Base-by-base conservation (phyloP, 2,113 vertebrate genomes). In the Nerophis lumbriciformis region DNA sequence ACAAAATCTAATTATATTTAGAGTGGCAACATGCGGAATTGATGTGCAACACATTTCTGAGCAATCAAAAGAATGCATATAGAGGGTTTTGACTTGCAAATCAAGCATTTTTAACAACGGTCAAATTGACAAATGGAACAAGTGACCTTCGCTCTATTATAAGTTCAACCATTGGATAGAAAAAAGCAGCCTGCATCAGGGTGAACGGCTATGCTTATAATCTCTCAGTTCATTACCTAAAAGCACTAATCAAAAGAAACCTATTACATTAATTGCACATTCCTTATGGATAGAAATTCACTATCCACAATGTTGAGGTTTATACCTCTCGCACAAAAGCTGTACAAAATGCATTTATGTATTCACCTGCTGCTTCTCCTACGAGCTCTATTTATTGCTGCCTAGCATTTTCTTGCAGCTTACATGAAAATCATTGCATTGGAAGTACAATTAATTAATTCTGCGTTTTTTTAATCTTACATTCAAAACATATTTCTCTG, bases 1-100 rank as follows among this genome's bases (percentile, higher is more conserved):
- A 67, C 59, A 77, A 67, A 58, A 37, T 8, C 36, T 48, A 8
- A 8, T 69, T 54, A 58, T 63, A 77, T 72, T 79, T 63, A 45
- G 14, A 53, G 44, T 45, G 50, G 48, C 47, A 45, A 68, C 50
- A 48, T 10, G 59, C 59, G 21, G 49, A 68, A 68, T 47, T 65
- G 8, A 61, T 62, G 4, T 16, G 44, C 8, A 65, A 44, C 19
- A 44, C 16, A 21, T 61, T 39, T 55, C 28, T 48, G 15, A 45
- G 37, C 50, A 14, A 7, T 19, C 5, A 19, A 57, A 58, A 16
- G 44, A 38, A 47, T 38, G 14, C 4, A 36, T 14, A 28, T 28
- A 28, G 36, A 10, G 51, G 36, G 42, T 6, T 57, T 42, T 39
- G 5, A 65, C 13, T 7, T 28, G 37, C 63, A 15, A 65, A 48